Evolutionary conservation across 2,113 vertebrate species (phyloP).

Genomic region (Paratilapia polleni): DNA sequence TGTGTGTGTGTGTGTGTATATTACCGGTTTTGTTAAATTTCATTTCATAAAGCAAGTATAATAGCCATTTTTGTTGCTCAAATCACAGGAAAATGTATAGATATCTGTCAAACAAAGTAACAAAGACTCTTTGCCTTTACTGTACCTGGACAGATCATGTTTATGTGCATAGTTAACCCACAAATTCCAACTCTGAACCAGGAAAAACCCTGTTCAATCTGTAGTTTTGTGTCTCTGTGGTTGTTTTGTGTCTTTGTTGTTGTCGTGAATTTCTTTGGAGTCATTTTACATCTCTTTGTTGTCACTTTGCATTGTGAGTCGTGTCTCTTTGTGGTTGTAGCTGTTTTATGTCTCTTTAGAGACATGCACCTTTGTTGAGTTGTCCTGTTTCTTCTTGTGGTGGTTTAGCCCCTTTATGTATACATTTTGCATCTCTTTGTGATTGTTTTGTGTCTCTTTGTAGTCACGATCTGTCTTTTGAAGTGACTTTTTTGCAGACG

Average conservation of each 20-base stretch:
- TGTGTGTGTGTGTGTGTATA: no score
- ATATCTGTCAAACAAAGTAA: background rate
- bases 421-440: background rate
- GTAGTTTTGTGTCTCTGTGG: background rate
- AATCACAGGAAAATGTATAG: background rate
- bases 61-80: background rate
- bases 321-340: no score
- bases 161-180: background rate
- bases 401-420: background rate
- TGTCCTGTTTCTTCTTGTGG: background rate
- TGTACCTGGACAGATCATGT: background rate
- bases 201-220: background rate
- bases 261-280: no score
- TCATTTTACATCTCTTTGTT: no score
- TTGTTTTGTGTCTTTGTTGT: background rate
- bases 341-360: background rate
- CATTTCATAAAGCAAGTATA: background rate
- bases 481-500: background rate
- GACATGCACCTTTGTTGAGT: fast-evolving
- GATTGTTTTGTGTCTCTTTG: background rate
- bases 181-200: background rate
- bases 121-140: background rate
- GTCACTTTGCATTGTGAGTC: no score
- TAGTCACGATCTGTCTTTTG: background rate
- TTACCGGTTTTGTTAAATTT: background rate